These are phyloP conservation scores for Augochlorella aurata DNA, from an alignment of 2,888 invertebrate species.

Conservation along the genomic window DNA sequence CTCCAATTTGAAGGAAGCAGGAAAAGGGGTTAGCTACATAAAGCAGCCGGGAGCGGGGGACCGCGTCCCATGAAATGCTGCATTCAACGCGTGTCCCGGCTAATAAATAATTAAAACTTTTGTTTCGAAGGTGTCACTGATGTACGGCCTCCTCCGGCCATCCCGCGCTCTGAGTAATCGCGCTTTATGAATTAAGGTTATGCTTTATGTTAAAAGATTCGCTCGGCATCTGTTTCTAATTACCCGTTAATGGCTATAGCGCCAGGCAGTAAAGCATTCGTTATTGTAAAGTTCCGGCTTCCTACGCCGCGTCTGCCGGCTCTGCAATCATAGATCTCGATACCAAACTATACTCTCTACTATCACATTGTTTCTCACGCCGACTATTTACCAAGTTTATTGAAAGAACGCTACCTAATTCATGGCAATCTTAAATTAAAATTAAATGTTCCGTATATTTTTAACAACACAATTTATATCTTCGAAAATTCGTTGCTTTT, in stretches of 20 bases:
- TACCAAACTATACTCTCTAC: constrained; percentile 5
- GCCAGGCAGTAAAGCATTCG: constrained; percentile 76
- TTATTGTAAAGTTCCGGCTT: constrained; percentile 74
- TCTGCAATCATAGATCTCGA: constrained; percentile 25
- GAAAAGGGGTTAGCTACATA: constrained; percentile 56
- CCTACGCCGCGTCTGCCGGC: constrained; percentile 52
- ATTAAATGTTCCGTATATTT: too few relatives aligned
- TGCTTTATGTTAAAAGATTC: constrained; percentile 82
- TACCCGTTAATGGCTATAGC: constrained; percentile 81
- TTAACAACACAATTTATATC: too few relatives aligned
- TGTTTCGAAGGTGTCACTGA: constrained; percentile 80
- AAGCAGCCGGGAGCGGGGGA: constrained; percentile 45
- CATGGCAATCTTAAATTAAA: too few relatives aligned
- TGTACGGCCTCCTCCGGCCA: constrained; percentile 75
- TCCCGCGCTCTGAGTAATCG: constrained; percentile 80
- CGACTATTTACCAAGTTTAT: too few relatives aligned
- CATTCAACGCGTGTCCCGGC: constrained; percentile 77
- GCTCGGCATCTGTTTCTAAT: constrained; percentile 82
- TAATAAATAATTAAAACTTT: constrained; percentile 82
- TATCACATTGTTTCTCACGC: too few relatives aligned
- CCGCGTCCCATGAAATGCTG: constrained; percentile 61
- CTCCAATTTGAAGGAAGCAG: constrained; percentile 51
- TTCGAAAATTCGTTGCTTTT: too few relatives aligned
- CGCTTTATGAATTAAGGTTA: constrained; percentile 82
- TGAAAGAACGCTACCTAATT: too few relatives aligned